phyloP scores from a whole-genome alignment of 2,113 vertebrate genomes.

The Ornithorhynchus anatinus region DNA sequence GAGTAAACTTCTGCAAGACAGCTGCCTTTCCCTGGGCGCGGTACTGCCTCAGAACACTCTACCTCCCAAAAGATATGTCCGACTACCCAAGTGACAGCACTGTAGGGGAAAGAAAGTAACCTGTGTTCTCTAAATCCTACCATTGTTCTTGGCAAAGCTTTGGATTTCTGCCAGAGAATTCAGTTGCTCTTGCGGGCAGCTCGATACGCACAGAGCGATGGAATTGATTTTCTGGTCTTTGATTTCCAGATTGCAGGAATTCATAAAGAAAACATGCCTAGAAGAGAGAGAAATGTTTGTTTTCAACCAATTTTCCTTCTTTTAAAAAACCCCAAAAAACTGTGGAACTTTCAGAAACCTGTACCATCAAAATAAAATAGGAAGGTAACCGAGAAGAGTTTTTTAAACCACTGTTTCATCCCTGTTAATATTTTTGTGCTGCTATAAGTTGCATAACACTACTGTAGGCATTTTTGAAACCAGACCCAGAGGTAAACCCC shows the following conservation, averaged over 20 bases:
- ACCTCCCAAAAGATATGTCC: no score
- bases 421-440: no score
- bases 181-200: conserved; percentile 76
- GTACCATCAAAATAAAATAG: no score
- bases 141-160: conserved; percentile 75
- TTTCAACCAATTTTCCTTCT: neutral
- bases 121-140: conserved; percentile 53
- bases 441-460: no score
- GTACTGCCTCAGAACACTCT: no score
- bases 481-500: no score
- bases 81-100: rapidly evolving
- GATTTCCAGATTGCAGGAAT: conserved; percentile 67
- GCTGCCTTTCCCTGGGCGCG: neutral
- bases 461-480: no score
- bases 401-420: no score
- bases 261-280: conserved; percentile 79
- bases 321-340: no score
- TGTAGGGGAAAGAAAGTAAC: rapidly evolving
- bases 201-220: conserved; percentile 72
- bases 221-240: conserved; percentile 50
- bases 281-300: neutral
- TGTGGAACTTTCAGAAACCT: no score
- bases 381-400: no score
- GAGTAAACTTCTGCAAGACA: neutral
- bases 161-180: conserved; percentile 74